phyloP scores from a whole-genome alignment of 2,113 vertebrate species.

The Cryptotis parvus region DNA sequence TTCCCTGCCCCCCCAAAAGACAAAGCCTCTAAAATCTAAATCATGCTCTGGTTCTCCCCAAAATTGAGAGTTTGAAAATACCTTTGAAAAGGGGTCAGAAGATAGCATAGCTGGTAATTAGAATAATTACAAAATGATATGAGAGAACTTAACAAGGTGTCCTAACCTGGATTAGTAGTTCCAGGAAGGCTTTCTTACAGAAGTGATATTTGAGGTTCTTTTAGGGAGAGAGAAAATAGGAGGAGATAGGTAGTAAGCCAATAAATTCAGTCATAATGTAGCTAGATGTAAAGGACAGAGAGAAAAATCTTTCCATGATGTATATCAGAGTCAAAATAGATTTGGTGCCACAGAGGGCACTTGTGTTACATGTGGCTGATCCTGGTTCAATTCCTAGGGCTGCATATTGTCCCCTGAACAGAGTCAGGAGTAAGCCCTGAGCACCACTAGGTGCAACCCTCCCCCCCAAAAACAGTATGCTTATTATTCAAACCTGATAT shows the following conservation, averaged over 20 bases:
- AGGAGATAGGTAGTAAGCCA: not conserved
- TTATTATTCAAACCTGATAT: not conserved
- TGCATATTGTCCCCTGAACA: too few species aligned
- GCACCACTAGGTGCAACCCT: too few species aligned
- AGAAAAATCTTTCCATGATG: not conserved
- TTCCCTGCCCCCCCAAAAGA: not conserved
- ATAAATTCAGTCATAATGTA: not conserved
- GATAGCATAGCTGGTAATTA: too few species aligned
- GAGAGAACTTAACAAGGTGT: not conserved
- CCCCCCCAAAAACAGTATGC: not conserved
- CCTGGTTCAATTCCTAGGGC: too few species aligned
- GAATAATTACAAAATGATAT: not conserved
- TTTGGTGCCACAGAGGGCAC: too few species aligned
- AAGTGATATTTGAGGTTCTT: constrained; percentile 19
- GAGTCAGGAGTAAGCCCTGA: too few species aligned
- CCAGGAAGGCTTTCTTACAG: not conserved
- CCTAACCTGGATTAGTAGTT: too few species aligned
- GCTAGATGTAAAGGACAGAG: not conserved
- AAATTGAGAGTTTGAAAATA: not conserved
- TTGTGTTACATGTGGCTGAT: too few species aligned
- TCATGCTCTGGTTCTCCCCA: not conserved
- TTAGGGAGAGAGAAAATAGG: not conserved
- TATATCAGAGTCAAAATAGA: not conserved
- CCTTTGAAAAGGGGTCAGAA: not conserved
- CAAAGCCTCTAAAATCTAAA: not conserved